Percentiles rank a stretch among this genome's conserved stretches.
Evolutionary conservation across 1,140 invertebrate genomes (phyloP).

Genomic region (Phymorhynchus buccinoides): DNA sequence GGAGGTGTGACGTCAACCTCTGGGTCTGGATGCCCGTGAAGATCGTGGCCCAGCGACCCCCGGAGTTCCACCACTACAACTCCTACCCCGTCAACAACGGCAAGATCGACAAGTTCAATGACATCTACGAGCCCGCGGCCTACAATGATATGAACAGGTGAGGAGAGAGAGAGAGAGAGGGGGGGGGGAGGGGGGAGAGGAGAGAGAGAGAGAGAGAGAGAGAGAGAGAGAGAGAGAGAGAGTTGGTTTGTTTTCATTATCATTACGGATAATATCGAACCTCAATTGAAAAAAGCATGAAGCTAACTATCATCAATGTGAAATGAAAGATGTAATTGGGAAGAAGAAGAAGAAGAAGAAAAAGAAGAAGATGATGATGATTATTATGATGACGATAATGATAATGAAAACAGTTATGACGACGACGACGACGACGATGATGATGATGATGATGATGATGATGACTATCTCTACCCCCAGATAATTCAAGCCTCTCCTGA

Average conservation of each 20-base stretch:
- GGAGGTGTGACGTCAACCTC: constrained; percentile 56
- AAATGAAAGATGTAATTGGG: no score
- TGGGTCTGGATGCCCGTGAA: constrained; percentile 66
- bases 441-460: no score
- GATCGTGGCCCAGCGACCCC: constrained; percentile 57
- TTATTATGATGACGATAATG: no score
- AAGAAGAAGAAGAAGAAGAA: no score
- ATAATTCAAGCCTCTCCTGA: neutral
- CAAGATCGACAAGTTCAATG: constrained; percentile 40
- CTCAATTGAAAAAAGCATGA: no score
- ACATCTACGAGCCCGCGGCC: constrained; percentile 56
- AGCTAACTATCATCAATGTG: no score
- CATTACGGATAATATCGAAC: no score
- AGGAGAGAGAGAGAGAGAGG: neutral
- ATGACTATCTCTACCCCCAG: constrained; percentile 30
- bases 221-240: no score
- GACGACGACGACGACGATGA: no score
- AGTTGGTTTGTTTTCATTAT: no score
- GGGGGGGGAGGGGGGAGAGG: neutral
- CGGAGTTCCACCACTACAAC: constrained; percentile 51
- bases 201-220: neutral
- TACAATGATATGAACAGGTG: constrained; percentile 34
- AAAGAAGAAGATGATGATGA: no score
- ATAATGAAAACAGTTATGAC: no score
- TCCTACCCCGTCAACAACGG: constrained; percentile 62